Percentiles rank a stretch among this genome's conserved stretches.
These are phyloP conservation scores for Tarsius wallacei DNA, from an alignment of 2,797 vertebrate genomes.

Conservation along the genomic window DNA sequence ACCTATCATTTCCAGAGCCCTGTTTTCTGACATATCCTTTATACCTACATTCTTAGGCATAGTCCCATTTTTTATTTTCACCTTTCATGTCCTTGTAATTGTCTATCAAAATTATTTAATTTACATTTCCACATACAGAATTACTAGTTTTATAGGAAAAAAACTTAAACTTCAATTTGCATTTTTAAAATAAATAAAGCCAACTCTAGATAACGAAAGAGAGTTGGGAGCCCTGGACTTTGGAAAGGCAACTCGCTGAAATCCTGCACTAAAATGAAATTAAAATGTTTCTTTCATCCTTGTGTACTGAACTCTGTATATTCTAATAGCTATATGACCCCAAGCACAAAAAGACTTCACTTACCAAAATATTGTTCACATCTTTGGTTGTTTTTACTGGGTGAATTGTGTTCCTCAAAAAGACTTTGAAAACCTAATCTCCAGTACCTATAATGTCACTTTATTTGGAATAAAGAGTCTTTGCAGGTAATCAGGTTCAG, in stretches of 20 bases:
- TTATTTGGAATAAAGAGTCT: neutral
- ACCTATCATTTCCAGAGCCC: neutral
- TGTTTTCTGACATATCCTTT: neutral
- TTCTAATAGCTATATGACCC: neutral
- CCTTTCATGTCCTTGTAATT: neutral
- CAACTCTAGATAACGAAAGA: neutral
- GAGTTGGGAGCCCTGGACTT: neutral
- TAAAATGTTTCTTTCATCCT: neutral
- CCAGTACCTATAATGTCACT: neutral
- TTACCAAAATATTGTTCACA: neutral
- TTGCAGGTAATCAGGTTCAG: neutral
- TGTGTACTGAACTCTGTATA: neutral
- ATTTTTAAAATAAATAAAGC: neutral
- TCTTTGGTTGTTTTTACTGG: neutral
- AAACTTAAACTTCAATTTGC: neutral
- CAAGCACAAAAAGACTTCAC: neutral
- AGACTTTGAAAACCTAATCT: neutral
- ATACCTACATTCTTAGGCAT: neutral
- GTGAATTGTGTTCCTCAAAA: neutral
- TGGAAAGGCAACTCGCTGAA: neutral
- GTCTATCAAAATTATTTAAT: neutral
- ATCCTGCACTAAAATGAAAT: neutral
- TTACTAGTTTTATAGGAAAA: neutral
- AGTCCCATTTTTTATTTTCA: neutral
- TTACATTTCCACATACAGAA: neutral